These are phyloP conservation scores for Rhamnusium bicolor DNA, from an alignment of 2,888 invertebrate genomes.

Conservation along the genomic window DNA sequence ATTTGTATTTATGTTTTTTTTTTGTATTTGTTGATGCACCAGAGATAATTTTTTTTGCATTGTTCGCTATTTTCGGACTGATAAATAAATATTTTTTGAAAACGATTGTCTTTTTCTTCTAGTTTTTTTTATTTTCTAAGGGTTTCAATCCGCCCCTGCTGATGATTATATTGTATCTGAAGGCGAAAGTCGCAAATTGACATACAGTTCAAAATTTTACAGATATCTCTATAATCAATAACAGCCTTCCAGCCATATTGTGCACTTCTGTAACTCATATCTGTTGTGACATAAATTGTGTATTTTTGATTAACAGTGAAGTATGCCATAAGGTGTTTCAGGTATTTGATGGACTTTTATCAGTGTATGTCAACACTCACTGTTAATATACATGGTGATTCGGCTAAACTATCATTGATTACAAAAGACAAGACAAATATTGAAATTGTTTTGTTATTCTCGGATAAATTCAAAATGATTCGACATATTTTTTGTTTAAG, in stretches of 20 bases:
- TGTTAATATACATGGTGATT: constrained; percentile 8
- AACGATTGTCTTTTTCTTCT: too few relatives aligned
- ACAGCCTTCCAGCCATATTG: constrained; percentile 23
- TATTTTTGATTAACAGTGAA: constrained; percentile 31
- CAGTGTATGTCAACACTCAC: constrained; percentile 27
- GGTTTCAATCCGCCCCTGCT: too few relatives aligned
- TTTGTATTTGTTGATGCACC: too few relatives aligned
- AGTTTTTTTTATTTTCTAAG: too few relatives aligned
- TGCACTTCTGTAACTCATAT: constrained; percentile 31
- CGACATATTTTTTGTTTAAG: too few relatives aligned
- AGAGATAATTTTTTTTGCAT: too few relatives aligned
- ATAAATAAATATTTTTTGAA: too few relatives aligned
- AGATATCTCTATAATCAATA: constrained; percentile 11
- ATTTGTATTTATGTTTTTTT: too few relatives aligned
- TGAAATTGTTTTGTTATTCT: neutral
- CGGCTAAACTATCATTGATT: neutral
- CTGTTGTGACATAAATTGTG: constrained; percentile 28
- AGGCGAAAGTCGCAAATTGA: neutral
- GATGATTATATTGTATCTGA: too few relatives aligned
- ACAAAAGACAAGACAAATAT: neutral
- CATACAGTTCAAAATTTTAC: neutral
- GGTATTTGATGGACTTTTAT: constrained; percentile 36
- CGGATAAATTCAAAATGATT: neutral
- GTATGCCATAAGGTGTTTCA: constrained; percentile 28
- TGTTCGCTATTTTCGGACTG: too few relatives aligned